Conservation (phyloP, 2,113 vertebrate genomes). For the human (Homo sapiens) region GRCh38 chr2:225114001-225114500, state of each 20-base stretch:
- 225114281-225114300: neutral
- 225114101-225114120: neutral
- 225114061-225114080: neutral
- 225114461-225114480: neutral
- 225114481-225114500: conserved; percentile 64
- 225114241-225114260: neutral
- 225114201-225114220: conserved; percentile 11
- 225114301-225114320: conserved; percentile 24
- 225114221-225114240: neutral
- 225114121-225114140: neutral
- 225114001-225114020: neutral
- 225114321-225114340: conserved; percentile 15
- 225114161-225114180: neutral
- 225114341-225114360: neutral
- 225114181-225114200: conserved; percentile 33
- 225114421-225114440: too few relatives aligned
- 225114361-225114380: neutral
- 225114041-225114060: neutral
- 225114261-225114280: neutral
- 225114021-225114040: neutral
- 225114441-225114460: neutral
- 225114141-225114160: neutral
- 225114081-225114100: neutral
- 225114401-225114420: neutral
- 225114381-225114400: neutral